Conservation (phyloP, 2,888 invertebrate species). For the Ptychoptera contaminata region DNA sequence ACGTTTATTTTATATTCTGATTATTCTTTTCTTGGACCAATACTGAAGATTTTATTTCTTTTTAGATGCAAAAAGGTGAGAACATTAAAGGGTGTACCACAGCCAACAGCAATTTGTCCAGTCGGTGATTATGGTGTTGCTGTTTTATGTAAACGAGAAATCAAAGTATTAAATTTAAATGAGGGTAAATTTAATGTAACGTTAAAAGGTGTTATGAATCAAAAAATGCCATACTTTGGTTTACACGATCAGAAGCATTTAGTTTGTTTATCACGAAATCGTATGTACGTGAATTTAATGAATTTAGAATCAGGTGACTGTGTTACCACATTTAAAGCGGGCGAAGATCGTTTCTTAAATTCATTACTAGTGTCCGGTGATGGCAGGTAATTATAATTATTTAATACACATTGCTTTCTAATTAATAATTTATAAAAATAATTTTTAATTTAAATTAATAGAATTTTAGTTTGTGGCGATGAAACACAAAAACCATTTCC, state of each 20-base stretch:
- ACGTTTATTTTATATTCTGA: conserved; percentile 13
- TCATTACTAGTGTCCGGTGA: conserved; percentile 76
- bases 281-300: conserved; percentile 82
- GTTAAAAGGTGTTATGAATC: conserved; percentile 78
- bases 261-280: conserved; percentile 68
- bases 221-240: conserved; percentile 83
- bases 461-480: conserved; percentile 76
- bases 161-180: conserved; percentile 64
- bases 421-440: background rate
- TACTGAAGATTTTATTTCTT: conserved; percentile 6
- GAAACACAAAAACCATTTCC: conserved; percentile 88
- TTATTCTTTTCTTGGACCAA: conserved; percentile 1
- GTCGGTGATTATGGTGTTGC: conserved; percentile 62
- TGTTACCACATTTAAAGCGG: conserved; percentile 68
- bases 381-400: conserved; percentile 43
- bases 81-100: conserved; percentile 53
- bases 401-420: background rate
- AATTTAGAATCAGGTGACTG: conserved; percentile 56
- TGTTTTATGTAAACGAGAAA: conserved; percentile 65
- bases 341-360: conserved; percentile 79
- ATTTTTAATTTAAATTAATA: conserved; percentile 26
- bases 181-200: conserved; percentile 44
- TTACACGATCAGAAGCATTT: conserved; percentile 60
- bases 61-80: conserved; percentile 47
- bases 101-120: conserved; percentile 62